Conservation (phyloP, 2,888 invertebrate species). For the Athalia circularis region DNA sequence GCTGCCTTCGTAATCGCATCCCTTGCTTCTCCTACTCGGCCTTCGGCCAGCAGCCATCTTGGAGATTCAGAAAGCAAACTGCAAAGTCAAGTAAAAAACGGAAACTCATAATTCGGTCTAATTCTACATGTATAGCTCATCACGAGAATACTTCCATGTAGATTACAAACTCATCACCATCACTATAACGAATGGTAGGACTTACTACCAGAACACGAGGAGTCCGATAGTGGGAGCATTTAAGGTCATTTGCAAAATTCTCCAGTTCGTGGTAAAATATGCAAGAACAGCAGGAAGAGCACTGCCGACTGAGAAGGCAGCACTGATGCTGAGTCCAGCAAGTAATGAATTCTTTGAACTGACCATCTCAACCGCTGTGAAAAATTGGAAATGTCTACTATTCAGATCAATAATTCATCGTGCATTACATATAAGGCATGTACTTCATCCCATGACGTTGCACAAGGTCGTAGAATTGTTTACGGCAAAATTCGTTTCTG, state of each 20-base stretch:
- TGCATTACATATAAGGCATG: background rate
- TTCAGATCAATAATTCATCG: background rate
- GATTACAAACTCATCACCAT: background rate
- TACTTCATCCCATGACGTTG: too few species aligned
- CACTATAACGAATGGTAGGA: background rate
- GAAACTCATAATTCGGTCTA: background rate
- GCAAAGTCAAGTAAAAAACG: background rate
- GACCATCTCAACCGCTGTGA: slow-evolving; percentile 81
- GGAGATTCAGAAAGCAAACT: slow-evolving; percentile 81
- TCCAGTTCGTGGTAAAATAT: slow-evolving; percentile 82
- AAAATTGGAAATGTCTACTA: background rate
- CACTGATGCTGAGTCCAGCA: slow-evolving; percentile 84
- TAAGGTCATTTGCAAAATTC: slow-evolving; percentile 81
- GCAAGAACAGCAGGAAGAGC: slow-evolving; percentile 82
- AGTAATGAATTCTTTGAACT: slow-evolving; percentile 81
- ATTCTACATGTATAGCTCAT: background rate
- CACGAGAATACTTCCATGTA: background rate
- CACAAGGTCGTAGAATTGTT: background rate
- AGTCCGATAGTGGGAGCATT: slow-evolving; percentile 83
- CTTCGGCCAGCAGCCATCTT: slow-evolving; percentile 82
- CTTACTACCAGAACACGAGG: slow-evolving; percentile 82
- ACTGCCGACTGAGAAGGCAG: slow-evolving; percentile 85
- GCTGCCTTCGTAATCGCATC: slow-evolving; percentile 79
- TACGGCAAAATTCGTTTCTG: too few species aligned
- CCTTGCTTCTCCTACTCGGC: slow-evolving; percentile 79